Conservation (phyloP, 2,888 invertebrate genomes). For the Lasioglossum leucozonium region DNA sequence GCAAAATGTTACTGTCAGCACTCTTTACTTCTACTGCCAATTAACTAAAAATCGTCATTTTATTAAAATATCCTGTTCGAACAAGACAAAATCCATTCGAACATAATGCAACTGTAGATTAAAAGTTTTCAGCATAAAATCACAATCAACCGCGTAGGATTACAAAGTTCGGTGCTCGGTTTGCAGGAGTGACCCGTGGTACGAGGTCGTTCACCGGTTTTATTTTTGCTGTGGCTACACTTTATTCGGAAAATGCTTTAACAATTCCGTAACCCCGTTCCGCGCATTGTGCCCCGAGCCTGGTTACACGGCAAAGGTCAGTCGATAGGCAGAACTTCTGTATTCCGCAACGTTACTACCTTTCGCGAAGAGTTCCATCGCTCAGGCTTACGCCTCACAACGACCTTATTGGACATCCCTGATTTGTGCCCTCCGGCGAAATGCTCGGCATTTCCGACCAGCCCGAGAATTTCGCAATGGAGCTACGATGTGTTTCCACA, state of each 20-base stretch:
- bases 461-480: slow-evolving; percentile 61
- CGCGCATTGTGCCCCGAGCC: slow-evolving; percentile 10
- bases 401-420: slow-evolving; percentile 80
- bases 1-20: not conserved
- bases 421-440: slow-evolving; percentile 79
- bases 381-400: slow-evolving; percentile 77
- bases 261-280: slow-evolving; percentile 9
- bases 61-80: not conserved
- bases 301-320: slow-evolving; percentile 43
- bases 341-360: slow-evolving; percentile 53
- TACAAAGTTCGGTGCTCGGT: not conserved
- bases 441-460: slow-evolving; percentile 76
- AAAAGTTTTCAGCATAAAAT: not conserved
- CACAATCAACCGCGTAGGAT: not conserved
- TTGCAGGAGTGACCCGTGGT: not conserved
- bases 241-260: not conserved
- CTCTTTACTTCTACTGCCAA: not conserved
- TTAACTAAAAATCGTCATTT: not conserved
- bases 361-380: slow-evolving; percentile 73
- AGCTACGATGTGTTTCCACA: slow-evolving; percentile 39
- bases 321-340: slow-evolving; percentile 54
- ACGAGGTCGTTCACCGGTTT: not conserved
- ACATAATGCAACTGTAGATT: not conserved
- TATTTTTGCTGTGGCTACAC: not conserved
- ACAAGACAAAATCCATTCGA: not conserved